These are phyloP conservation scores for Plagiodera versicolora DNA, from an alignment of 2,888 invertebrate species.

Conservation along the genomic window DNA sequence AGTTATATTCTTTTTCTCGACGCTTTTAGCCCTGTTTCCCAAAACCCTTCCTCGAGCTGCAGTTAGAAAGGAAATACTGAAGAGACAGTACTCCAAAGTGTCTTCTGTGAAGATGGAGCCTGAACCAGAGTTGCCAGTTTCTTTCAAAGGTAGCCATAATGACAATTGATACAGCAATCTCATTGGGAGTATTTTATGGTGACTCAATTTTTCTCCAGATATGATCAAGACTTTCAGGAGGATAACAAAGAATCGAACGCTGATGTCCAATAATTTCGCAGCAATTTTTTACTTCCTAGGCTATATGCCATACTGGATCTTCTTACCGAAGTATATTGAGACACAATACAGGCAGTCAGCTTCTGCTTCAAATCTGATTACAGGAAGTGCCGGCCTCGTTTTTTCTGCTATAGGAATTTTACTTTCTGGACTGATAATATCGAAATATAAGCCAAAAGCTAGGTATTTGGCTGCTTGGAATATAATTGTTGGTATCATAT, in stretches of 20 bases:
- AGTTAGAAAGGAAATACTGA: conserved; percentile 56
- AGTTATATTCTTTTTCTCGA: conserved; percentile 62
- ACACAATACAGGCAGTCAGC: conserved; percentile 78
- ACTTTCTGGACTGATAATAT: conserved; percentile 67
- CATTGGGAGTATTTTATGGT: conserved; percentile 24
- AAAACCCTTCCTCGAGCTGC: conserved; percentile 68
- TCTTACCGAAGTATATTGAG: conserved; percentile 82
- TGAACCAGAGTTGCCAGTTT: conserved; percentile 51
- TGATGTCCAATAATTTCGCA: conserved; percentile 73
- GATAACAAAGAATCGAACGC: conserved; percentile 65
- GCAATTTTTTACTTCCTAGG: conserved; percentile 73
- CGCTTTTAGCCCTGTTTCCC: conserved; percentile 68
- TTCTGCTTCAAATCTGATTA: conserved; percentile 72
- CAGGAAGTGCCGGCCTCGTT: conserved; percentile 70
- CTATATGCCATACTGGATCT: conserved; percentile 77
- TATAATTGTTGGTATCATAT: conserved; percentile 64
- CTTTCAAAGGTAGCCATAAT: conserved; percentile 53
- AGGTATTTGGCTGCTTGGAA: conserved; percentile 71
- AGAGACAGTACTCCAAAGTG: conserved; percentile 36
- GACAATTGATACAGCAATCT: no score
- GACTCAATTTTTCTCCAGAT: conserved; percentile 52
- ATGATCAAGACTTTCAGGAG: conserved; percentile 67
- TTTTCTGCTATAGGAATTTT: conserved; percentile 71
- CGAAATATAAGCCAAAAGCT: conserved; percentile 67
- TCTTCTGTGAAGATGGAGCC: conserved; percentile 32